Base-by-base conservation (phyloP, 2,888 invertebrate genomes). In the Callinectes sapidus region DNA sequence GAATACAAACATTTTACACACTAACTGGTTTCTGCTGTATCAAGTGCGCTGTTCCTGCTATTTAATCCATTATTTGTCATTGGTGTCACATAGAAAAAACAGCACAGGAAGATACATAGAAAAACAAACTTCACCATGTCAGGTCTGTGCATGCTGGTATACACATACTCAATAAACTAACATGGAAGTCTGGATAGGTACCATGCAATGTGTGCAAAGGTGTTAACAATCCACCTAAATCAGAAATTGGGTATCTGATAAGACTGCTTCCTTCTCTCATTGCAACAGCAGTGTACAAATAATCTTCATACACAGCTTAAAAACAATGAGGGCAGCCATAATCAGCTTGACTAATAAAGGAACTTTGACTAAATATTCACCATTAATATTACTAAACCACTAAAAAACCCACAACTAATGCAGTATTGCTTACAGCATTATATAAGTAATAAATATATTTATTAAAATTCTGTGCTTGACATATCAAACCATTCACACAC, bases 351-450 rank as follows among this genome's bases (percentile, higher is more conserved):
- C 87, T 88, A 90, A 91, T 39, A 86, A 87, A 92, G 92, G 92
- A 92, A 92, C 92, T 92, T 92, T 54, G 87, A 77, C 87, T 90
- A 87, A 92, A 66, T 71, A 90, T 90, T 77, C 90, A 90, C 42
- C 86, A 87, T 92, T 81, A 90, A 91, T 35, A 89, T 32, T 48
- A 77, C 42, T 42, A 66, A 93, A 91, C 90, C 92, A 91, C 90
- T 93, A 88, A 90, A 90, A 90, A 87, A 87, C 89, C 91, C 92
- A 91, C 77, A 91, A 48, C 81, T 91, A 89, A 92, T 86, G 66
- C 54, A 54, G 85, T 42, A 66, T 48, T 86, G 35, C 39, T 61
- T 61, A 61, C 28, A 54, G 81, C 32, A 61, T 86, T 28, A 86
- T 28, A 86, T 90, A 90, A 39, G 61, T 39, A 90, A 90, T 61